Base-by-base conservation (phyloP, 2,113 vertebrate genomes). In the Chiloscyllium plagiosum region DNA sequence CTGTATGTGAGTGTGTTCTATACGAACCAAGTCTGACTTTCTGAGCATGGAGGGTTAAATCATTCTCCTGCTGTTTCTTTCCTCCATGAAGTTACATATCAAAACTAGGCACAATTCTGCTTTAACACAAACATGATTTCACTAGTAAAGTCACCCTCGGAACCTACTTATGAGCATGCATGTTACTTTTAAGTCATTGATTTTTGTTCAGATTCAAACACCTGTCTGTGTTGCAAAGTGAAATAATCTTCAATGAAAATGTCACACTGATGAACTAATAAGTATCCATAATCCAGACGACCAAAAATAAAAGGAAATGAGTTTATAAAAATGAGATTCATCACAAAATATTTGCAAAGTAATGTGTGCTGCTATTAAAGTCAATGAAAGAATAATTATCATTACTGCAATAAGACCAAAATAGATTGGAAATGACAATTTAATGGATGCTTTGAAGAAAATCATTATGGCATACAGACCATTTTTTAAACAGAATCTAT, bases 371-470 rank as follows among this genome's bases (percentile, higher is more conserved):
- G 94, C 94, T 72, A 52, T 95, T 95, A 95, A 69, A 69, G 69
- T 52, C 42, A 70, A 95, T 95, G 94, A 95, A 72, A 95, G 47
- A 95, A 72, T 50, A 95, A 95, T 95, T 47, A 95, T 95, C 66
- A 50, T 70, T 50, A 26, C 94, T 52, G 26, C 94, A 52, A 33
- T 29, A 52, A 95, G 68, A 76, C 94, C 29, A 95, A 95, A 76
- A 95, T 95, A 95, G 94, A 70, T 95, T 95, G 68, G 37, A 42
- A 95, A 95, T 95, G 94, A 72, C 68, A 95, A 72, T 72, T 95
- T 95, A 95, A 95, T 95, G 94, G 94, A 37, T 70, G 69, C 94
- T 95, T 72, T 12, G 4, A 29, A 50, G 37, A 50, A 95, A 95
- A 29, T 68, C 68, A 95, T 95, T 70, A 72, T 50, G 47, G 94